phyloP scores from a whole-genome alignment of 2,797 vertebrate species.

The Microctenopoma lineatum region DNA sequence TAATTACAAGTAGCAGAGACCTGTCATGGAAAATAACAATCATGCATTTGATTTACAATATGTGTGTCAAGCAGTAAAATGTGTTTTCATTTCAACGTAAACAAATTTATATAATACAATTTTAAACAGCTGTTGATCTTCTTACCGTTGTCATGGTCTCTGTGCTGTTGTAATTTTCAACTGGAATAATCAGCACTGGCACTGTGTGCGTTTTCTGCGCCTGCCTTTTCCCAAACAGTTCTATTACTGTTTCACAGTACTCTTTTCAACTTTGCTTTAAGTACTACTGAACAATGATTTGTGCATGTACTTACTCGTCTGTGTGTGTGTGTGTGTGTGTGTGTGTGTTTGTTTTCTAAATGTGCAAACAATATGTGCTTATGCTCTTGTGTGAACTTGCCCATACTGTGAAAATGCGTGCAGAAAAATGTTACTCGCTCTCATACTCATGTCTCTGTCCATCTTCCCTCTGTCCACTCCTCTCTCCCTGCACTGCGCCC shows the following conservation, averaged over 20 bases:
- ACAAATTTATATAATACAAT: too few species aligned
- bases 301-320: slow-evolving; percentile 39
- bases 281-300: slow-evolving; percentile 12
- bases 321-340: slow-evolving; percentile 14
- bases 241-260: slow-evolving; percentile 23
- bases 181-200: slow-evolving; percentile 50
- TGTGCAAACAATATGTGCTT: slow-evolving; percentile 9
- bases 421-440: slow-evolving; percentile 28
- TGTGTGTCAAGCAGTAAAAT: neutral
- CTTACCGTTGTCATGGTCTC: slow-evolving; percentile 62
- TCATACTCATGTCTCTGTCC: slow-evolving; percentile 31
- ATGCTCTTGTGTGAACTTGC: slow-evolving; percentile 35
- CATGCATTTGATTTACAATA: slow-evolving; percentile 6
- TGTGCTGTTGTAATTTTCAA: slow-evolving; percentile 51
- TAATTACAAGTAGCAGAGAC: slow-evolving; percentile 44
- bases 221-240: slow-evolving; percentile 34
- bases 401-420: slow-evolving; percentile 22
- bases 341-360: slow-evolving; percentile 1
- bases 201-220: slow-evolving; percentile 45
- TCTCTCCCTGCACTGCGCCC: slow-evolving; percentile 43
- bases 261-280: slow-evolving; percentile 43
- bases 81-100: too few species aligned
- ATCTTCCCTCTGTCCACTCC: slow-evolving; percentile 31
- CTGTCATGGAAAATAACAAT: slow-evolving; percentile 39
- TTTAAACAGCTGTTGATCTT: slow-evolving; percentile 1